Evolutionary conservation across 2,113 vertebrate genomes (phyloP), one percentile per base, ranked within the genome.

Genomic region (Chunga burmeisteri): DNA sequence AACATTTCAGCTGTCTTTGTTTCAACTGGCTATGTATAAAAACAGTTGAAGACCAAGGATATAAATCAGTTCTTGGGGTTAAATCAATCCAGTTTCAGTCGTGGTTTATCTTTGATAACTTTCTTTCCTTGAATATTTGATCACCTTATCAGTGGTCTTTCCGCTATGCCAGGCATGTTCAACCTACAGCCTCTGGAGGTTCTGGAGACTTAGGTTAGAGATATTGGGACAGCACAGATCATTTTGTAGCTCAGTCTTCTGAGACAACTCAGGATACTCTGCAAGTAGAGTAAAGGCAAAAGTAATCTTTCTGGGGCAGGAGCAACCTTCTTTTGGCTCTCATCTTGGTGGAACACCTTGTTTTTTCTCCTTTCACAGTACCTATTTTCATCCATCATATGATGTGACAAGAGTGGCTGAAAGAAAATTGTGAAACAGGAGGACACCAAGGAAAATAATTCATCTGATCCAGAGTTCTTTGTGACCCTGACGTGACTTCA

Each of bases 221-320:
- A 6, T n/a, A 9, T 0, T 16, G 26, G 36, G 67, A 21, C 27
- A 66, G 36, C 3, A 0, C 22, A 16, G 40, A 14, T 56, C 3
- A 1, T 52, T 79, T 66, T 47, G 71, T 83, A 44, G 44, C 56
- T 86, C n/a, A 6, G 3, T 26, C 47, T 87, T 65, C 34, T 65
- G 46, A 85, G 70, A 30, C 61, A 56, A 2, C 83, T 88, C 8
- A 0, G 75, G 61, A 23, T 61, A 16, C 34, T 71, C 3, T 0
- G 36, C 38, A 46, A 27, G 47, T 36, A 47, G 27, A 23, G 8
- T 49, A 36, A 88, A 20, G 65, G 56, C 36, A 59, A 52, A 75
- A 30, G 62, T 56, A 42, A 62, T 49, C 12, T 30, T 55, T 79
- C 21, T 40, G 36, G 80, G 25, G 22, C 50, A 79, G 65, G 59